These are phyloP conservation scores for Leptonema lineaticorne DNA, from an alignment of 1,140 invertebrate species.

Conservation along the genomic window DNA sequence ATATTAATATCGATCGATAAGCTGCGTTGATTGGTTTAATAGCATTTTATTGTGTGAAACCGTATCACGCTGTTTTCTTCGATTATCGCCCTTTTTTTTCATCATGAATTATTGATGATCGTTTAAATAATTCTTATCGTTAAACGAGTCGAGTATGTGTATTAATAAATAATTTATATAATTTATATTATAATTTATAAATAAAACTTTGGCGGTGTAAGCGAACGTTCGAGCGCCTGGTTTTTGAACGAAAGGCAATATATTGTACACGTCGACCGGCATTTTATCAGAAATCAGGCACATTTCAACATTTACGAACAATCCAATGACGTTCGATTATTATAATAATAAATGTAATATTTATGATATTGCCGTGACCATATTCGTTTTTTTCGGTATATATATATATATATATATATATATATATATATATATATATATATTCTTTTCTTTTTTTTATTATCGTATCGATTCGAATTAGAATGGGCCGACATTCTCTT, in stretches of 20 bases:
- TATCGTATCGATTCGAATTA: too few species aligned
- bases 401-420: conserved; percentile 1
- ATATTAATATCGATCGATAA: conserved; percentile 33
- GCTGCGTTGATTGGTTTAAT: conserved; percentile 39
- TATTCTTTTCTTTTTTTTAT: too few species aligned
- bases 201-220: too few species aligned
- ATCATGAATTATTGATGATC: conserved; percentile 11
- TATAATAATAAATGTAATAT: conserved; percentile 17
- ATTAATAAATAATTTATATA: not conserved
- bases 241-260: too few species aligned
- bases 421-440: not conserved
- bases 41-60: conserved; percentile 26
- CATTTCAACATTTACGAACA: too few species aligned
- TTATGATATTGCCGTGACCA: conserved; percentile 1
- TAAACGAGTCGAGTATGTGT: not conserved
- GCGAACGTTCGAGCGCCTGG: too few species aligned
- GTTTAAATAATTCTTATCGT: not conserved
- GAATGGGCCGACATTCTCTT: conserved; percentile 20
- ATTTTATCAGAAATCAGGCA: too few species aligned
- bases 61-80: conserved; percentile 27
- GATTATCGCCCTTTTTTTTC: conserved; percentile 14
- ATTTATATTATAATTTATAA: not conserved
- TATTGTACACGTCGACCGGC: too few species aligned
- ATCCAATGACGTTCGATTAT: not conserved
- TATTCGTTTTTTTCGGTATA: not conserved